Evolutionary conservation across 2,113 vertebrate species (phyloP).

Genomic region (Romanogobio albipinnatus): DNA sequence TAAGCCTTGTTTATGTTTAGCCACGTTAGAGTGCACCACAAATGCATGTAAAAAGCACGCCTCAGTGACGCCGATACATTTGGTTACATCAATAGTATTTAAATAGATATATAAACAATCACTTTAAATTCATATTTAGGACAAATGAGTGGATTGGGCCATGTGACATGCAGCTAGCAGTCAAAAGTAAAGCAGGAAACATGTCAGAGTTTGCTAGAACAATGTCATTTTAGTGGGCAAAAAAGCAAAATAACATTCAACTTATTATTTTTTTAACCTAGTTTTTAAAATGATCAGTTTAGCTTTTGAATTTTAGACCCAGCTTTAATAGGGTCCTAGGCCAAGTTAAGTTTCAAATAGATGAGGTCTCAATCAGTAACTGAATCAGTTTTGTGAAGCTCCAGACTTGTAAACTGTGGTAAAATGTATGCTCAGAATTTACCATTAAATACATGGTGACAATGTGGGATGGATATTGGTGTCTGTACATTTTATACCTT

Average conservation of each 20-base stretch:
- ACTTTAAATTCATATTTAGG: neutral
- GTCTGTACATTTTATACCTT: neutral
- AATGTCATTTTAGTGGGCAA: neutral
- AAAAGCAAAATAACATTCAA: neutral
- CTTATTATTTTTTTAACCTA: neutral
- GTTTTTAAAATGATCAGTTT: neutral
- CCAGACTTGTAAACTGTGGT: neutral
- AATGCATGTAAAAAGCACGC: neutral
- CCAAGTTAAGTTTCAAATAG: neutral
- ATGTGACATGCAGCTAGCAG: neutral
- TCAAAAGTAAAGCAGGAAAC: slow-evolving; percentile 6
- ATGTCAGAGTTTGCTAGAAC: neutral
- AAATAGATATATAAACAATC: neutral
- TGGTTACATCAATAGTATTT: slow-evolving; percentile 1
- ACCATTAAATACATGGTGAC: neutral
- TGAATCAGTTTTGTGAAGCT: neutral
- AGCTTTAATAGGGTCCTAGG: neutral
- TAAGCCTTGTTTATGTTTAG: slow-evolving; percentile 33
- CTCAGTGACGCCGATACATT: neutral
- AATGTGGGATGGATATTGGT: neutral
- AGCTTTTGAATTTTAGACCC: neutral
- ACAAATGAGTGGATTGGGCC: neutral
- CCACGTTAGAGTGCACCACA: neutral
- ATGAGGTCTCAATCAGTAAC: neutral
- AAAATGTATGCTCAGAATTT: neutral